Evolutionary conservation across 2,113 vertebrate species (phyloP).

Genomic region (Calidris pugnax): DNA sequence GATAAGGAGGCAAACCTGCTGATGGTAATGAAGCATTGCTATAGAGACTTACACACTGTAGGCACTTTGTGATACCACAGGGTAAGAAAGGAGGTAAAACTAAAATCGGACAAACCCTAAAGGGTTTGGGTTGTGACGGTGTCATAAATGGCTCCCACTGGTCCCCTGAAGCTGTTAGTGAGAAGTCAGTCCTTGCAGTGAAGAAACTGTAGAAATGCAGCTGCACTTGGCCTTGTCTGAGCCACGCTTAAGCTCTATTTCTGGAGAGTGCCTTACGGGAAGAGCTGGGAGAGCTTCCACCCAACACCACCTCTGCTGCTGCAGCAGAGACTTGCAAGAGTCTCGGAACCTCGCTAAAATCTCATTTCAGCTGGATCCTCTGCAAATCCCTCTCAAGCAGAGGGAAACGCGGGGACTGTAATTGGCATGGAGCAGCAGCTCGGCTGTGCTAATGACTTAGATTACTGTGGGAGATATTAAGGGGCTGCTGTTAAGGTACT

Average conservation of each 20-base stretch:
- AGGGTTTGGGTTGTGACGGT: neutral
- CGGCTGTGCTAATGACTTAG: neutral
- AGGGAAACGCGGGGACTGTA: neutral
- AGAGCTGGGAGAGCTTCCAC: neutral
- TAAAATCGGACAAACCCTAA: neutral
- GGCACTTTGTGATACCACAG: neutral
- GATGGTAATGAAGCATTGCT: neutral
- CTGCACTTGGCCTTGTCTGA: neutral
- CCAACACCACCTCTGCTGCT: neutral
- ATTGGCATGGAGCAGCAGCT: conserved; percentile 11
- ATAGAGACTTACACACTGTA: neutral
- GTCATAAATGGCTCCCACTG: fast-evolving
- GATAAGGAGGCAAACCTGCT: neutral
- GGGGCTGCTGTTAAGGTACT: neutral
- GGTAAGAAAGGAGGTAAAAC: neutral
- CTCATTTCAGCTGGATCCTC: neutral
- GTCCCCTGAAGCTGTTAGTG: neutral
- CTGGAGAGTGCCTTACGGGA: fast-evolving
- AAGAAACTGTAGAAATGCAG: neutral
- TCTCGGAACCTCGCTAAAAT: neutral
- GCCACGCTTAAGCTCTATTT: neutral
- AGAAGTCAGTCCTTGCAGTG: neutral
- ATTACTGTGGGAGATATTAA: conserved; percentile 51
- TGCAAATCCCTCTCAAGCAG: neutral
- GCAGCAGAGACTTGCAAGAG: neutral